Evolutionary conservation across 1,140 invertebrate genomes (phyloP), one percentile per base, ranked within the genome.

Genomic region (Drosophila obscura): DNA sequence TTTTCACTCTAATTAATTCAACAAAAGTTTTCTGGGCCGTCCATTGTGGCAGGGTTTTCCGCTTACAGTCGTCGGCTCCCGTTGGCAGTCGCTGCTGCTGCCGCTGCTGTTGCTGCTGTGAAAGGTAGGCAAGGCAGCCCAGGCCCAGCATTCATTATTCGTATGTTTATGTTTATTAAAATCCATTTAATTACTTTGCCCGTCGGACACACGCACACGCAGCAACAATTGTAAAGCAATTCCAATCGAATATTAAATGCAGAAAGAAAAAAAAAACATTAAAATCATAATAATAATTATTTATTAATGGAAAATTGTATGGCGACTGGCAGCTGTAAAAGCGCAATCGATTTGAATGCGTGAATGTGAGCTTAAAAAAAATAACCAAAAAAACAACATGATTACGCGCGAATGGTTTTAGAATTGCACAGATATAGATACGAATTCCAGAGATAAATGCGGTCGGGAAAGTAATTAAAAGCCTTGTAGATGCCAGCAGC

Each of bases 161-260:
- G 73, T 62, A 87, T 85, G 81, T 85, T 85, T 85, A 87, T 85
- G 83, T 85, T 85, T 87, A 85, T 85, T 85, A 85, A 85, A 85
- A 82, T 87, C 81, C 81, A 87, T 85, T 85, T 85, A 85, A 85
- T 85, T 85, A 87, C 82, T 80, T 13, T 39, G 35, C 61, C 82
- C 74, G 73, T 73, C 56, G 48, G 9, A 69, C 64, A 78, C 73
- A 73, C 59, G 68, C 66, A 65, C 56, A 61, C 69, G 41, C 43
- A 39, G 0, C 52, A 46, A 3, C 13, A 53, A 52, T 57, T 78
- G 62, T 62, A 75, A 66, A 22, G 52, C 63, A 52, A 68, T 84
- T 82, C 64, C 46, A 73, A 81, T 77, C 43, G 77, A 62, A 55
- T 39, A 79, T 57, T 53, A 59, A 64, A 73, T 65, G 61, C 35